phyloP scores from a whole-genome alignment of 2,113 vertebrate genomes.

The Lepus europaeus region DNA sequence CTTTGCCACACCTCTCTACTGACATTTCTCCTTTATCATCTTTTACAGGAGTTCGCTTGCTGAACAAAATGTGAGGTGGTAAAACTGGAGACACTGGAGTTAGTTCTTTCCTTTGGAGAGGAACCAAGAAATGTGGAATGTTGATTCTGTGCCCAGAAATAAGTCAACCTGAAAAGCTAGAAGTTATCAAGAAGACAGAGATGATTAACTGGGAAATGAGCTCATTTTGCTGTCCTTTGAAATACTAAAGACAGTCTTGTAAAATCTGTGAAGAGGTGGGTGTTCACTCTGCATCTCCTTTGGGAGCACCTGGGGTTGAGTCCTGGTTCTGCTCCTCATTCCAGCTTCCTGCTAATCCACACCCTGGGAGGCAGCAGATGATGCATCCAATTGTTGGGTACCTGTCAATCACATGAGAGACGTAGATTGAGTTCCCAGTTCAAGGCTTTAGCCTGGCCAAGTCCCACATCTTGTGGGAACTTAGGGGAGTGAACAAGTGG shows the following conservation, averaged over 20 bases:
- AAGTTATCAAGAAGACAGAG: constrained; percentile 53
- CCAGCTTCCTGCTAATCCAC: no score
- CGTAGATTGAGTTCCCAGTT: no score
- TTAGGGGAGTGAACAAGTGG: no score
- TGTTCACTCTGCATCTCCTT: no score
- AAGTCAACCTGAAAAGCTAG: constrained; percentile 64
- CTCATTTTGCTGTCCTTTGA: constrained; percentile 38
- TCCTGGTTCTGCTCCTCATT: no score
- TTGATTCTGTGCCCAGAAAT: constrained; percentile 65
- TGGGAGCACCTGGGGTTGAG: no score
- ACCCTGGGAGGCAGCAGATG: no score
- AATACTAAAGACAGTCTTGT: constrained; percentile 9
- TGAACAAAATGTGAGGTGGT: constrained; percentile 58
- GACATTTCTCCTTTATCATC: constrained; percentile 64
- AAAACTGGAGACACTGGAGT: constrained; percentile 50
- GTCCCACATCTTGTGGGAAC: no score
- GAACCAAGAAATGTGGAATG: constrained; percentile 59
- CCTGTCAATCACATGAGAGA: no score
- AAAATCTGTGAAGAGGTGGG: not conserved
- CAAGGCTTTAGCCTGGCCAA: no score
- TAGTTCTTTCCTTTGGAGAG: constrained; percentile 62
- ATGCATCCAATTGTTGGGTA: no score
- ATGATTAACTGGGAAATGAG: constrained; percentile 26
- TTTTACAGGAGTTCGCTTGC: constrained; percentile 66
- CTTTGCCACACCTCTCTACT: constrained; percentile 18